Base-by-base conservation (phyloP, 2,113 vertebrate species). In the Anguilla japonica region DNA sequence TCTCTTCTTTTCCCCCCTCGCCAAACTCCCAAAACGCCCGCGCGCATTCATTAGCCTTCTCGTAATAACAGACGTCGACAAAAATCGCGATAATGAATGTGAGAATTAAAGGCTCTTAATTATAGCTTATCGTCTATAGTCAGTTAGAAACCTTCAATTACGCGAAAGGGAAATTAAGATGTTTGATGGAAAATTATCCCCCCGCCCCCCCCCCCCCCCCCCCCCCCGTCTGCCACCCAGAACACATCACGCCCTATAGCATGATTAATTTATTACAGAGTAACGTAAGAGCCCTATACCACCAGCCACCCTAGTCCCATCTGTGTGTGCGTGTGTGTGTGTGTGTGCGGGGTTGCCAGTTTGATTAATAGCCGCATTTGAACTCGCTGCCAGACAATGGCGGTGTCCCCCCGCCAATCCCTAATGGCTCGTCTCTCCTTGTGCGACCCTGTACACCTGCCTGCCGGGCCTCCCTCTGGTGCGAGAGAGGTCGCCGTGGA, bases 361-460 rank as follows among this genome's bases (percentile, higher is more conserved):
- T 41, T 95, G 93, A 96, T 96, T 93, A 93, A 95, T 94, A 88
- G 91, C 88, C 87, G 86, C 90, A 91, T 92, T 93, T 94, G 90
- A 94, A 91, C 90, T 88, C 13, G 0, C 67, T 91, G 87, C 89
- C 82, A 91, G 85, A 92, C 86, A 26, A 60, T 82, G 88, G 88
- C 71, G 50, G 41, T 43, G 43, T 79, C 46, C 60, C 34, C 39
- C 15, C 4, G 82, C 87, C 88, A 84, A 83, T 93, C 92, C 91
- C 88, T 92, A 93, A 93, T 91, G 91, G 89, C 79, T 92, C 86
- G 82, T 92, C 87, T 92, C 91, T 90, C 89, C 89, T 91, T 91
- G 88, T 85, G 84, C 43, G 87, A 91, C 92, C 87, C 26, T 41
- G 75, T 60, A 80, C 88, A 85, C 87, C 89, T 89, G 85, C 89